Evolutionary conservation across 2,888 invertebrate genomes (phyloP).

Genomic region (Plagodis pulveraria): DNA sequence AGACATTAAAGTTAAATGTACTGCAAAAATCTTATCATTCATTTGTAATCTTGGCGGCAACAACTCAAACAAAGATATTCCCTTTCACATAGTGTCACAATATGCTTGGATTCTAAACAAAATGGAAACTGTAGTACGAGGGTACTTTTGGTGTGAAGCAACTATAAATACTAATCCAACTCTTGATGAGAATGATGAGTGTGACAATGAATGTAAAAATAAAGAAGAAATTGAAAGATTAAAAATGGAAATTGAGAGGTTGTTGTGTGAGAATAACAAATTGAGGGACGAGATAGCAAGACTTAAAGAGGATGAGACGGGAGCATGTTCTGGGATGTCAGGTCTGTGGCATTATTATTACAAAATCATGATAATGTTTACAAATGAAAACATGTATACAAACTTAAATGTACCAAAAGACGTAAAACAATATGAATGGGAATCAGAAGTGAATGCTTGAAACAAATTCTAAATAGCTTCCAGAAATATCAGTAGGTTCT

Average conservation of each 20-base stretch:
- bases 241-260: constrained; percentile 53
- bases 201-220: constrained; percentile 16
- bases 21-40: too few relatives aligned
- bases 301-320: constrained; percentile 41
- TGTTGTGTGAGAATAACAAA: constrained; percentile 58
- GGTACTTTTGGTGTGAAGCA: constrained; percentile 45
- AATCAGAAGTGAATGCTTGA: too few relatives aligned
- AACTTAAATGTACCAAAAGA: too few relatives aligned
- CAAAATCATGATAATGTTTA: neutral
- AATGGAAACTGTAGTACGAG: constrained; percentile 40
- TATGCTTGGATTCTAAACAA: constrained; percentile 33
- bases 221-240: constrained; percentile 48
- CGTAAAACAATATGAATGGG: too few relatives aligned
- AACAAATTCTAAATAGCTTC: too few relatives aligned
- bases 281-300: constrained; percentile 62
- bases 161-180: constrained; percentile 19
- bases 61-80: constrained; percentile 8
- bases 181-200: constrained; percentile 15
- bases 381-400: neutral
- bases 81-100: constrained; percentile 27
- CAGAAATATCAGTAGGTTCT: too few relatives aligned
- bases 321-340: constrained; percentile 41
- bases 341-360: constrained; percentile 10
- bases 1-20: too few relatives aligned
- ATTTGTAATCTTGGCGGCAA: too few relatives aligned